Conservation (phyloP, 2,113 vertebrate species). For the Aviceda subcristata region DNA sequence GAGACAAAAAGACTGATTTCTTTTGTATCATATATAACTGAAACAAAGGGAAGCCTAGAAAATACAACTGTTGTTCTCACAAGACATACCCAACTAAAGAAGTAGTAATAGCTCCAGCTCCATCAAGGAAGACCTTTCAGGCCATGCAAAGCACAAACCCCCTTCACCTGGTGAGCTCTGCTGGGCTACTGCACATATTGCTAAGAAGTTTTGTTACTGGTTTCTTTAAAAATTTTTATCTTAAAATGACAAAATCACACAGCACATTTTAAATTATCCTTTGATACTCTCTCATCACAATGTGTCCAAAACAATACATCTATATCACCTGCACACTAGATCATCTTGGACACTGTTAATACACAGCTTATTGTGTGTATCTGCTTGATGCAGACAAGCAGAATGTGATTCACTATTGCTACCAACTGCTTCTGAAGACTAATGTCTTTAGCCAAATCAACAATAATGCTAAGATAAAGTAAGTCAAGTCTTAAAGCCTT, state of each 20-base stretch:
- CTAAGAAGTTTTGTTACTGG: background rate
- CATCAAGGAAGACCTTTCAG: background rate
- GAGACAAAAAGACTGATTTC: background rate
- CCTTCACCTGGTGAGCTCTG: background rate
- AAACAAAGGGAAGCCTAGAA: background rate
- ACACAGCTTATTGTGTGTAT: background rate
- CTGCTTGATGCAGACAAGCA: background rate
- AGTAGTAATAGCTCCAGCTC: background rate
- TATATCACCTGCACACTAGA: background rate
- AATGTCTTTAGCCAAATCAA: background rate
- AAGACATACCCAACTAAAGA: background rate
- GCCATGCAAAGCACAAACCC: background rate
- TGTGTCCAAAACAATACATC: background rate
- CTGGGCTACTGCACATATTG: background rate
- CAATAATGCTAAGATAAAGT: background rate
- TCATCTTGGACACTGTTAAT: background rate
- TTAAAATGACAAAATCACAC: background rate
- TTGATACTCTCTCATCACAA: background rate
- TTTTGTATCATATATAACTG: background rate
- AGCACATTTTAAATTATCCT: background rate
- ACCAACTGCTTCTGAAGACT: background rate
- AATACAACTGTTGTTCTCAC: background rate
- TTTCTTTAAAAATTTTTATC: background rate
- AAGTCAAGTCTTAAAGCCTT: background rate
- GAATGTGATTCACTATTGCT: background rate